phyloP scores from a whole-genome alignment of 2,888 invertebrate species.

The Saturnia pavonia region DNA sequence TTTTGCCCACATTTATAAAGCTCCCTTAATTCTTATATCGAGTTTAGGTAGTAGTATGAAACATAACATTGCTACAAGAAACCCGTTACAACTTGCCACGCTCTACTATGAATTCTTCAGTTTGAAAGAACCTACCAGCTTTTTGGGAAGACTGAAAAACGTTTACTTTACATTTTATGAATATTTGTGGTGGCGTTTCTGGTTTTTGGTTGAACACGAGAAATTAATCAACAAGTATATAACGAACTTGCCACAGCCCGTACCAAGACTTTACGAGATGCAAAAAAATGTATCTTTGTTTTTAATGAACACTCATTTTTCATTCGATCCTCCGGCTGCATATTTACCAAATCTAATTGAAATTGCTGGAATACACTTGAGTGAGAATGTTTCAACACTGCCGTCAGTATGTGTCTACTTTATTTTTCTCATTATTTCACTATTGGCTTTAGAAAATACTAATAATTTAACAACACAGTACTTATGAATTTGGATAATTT shows the following conservation, averaged over 20 bases:
- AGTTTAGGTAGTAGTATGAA: constrained; percentile 39
- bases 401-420: neutral
- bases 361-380: constrained; percentile 66
- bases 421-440: neutral
- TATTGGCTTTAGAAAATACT: no score
- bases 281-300: constrained; percentile 46
- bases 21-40: constrained; percentile 38
- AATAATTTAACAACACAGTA: no score
- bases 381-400: neutral
- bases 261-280: constrained; percentile 39
- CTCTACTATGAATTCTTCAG: constrained; percentile 21
- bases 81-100: constrained; percentile 39
- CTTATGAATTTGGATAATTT: no score
- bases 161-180: constrained; percentile 32
- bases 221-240: constrained; percentile 36
- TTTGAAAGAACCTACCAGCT: neutral
- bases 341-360: constrained; percentile 66
- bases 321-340: constrained; percentile 52
- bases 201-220: constrained; percentile 36
- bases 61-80: constrained; percentile 37
- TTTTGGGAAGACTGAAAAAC: constrained; percentile 9
- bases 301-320: constrained; percentile 57
- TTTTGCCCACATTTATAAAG: constrained; percentile 48
- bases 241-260: constrained; percentile 33
- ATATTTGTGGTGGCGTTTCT: constrained; percentile 36